Evolutionary conservation across 1,140 invertebrate genomes (phyloP), one percentile per base, ranked within the genome.

Genomic region (Drosophila lacertosa): DNA sequence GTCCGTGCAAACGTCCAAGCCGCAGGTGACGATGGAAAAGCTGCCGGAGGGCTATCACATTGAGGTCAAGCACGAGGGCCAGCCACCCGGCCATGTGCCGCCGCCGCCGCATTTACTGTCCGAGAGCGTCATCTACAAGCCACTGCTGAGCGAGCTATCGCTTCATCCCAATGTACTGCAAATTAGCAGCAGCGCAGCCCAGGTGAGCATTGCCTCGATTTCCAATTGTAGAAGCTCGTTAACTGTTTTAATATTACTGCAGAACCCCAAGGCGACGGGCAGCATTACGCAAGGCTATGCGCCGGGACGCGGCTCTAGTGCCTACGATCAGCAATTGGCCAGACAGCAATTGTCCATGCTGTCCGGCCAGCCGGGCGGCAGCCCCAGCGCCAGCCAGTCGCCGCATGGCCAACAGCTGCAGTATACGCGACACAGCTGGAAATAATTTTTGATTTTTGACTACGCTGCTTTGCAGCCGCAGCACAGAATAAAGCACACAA

Each of bases 251-350:
- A 40, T 26, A 42, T 16, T 47, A n/a, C 48, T 60, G 13, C 53
- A 91, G 90, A 90, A 89, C 72, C 58, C 83, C 10, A 91, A 91
- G 51, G 45, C 84, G 13, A 69, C 73, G 18, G 77, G 83, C 9
- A 90, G 90, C 59, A 91, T 91, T 63, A 90, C 84, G 9, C 90
- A 91, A 64, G 90, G 90, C 44, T 91, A 91, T 77, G 74, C 78
- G 10, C 75, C 76, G 7, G 70, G 86, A 4, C 82, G 89, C 3
- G 71, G 63, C 4, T 48, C 74, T 26, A 50, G 68, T 15, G 68
- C 54, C 16, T 89, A 86, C 57, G 84, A 89, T 20, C 89, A 86
- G 50, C 84, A 89, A 66, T 29, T 89, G 32, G 60, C 78, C 9
- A 67, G 86, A 4, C 89, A 90, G 48, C 89, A 90, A 29, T 44